Evolutionary conservation across 2,888 invertebrate species (phyloP).

Genomic region (Xestia rhomboidea): DNA sequence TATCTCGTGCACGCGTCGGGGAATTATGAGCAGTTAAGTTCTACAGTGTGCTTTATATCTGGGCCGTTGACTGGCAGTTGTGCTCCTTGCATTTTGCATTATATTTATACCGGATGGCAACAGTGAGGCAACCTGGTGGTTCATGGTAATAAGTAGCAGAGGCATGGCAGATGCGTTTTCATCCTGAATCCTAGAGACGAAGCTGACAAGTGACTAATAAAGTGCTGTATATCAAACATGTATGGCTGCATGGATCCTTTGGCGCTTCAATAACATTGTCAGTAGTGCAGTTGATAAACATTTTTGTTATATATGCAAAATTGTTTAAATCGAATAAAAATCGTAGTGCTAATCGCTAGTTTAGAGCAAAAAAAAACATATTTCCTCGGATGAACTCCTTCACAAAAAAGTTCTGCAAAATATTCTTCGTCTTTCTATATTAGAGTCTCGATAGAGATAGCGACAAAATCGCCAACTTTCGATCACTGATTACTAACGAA

Average conservation of each 20-base stretch:
- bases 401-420: neutral
- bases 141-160: neutral
- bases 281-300: neutral
- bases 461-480: no score
- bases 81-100: neutral
- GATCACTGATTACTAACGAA: no score
- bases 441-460: no score
- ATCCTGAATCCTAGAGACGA: neutral
- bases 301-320: no score
- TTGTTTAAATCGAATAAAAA: neutral
- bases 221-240: neutral
- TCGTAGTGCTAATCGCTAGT: neutral
- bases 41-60: neutral
- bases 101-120: neutral
- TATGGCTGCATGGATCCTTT: neutral
- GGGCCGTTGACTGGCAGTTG: neutral
- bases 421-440: no score
- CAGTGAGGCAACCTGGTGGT: neutral
- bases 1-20: slow-evolving; percentile 30
- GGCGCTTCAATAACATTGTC: no score
- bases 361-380: neutral
- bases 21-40: neutral
- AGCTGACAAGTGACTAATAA: neutral
- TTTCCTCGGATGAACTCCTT: neutral
- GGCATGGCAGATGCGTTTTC: neutral